Percentiles rank a stretch among this genome's conserved stretches.
phyloP scores from a whole-genome alignment of 2,888 invertebrate species.

The Operophtera brumata region DNA sequence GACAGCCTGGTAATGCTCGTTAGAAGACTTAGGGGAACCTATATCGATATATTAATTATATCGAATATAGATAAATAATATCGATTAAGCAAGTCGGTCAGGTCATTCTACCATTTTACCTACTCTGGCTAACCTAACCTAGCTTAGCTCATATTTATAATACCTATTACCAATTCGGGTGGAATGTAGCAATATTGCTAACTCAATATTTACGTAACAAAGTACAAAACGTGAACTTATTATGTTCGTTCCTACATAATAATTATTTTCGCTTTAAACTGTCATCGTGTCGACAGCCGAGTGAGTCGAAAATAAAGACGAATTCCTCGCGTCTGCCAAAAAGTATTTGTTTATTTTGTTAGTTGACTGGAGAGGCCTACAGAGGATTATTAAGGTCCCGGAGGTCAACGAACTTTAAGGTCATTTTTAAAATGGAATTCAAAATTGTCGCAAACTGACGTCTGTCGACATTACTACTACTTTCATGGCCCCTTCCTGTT shows the following conservation, averaged over 20 bases:
- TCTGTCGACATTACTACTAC: background rate
- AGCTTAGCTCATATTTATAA: too few relatives aligned
- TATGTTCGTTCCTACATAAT: too few relatives aligned
- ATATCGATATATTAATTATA: too few relatives aligned
- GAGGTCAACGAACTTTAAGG: constrained; percentile 25
- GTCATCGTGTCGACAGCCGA: constrained; percentile 42
- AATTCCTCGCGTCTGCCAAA: constrained; percentile 42
- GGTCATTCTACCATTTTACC: too few relatives aligned
- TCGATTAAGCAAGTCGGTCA: too few relatives aligned
- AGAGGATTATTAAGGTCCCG: constrained; percentile 16
- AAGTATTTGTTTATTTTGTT: constrained; percentile 33
- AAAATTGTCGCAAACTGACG: background rate
- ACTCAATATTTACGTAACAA: background rate
- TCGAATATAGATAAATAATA: too few relatives aligned
- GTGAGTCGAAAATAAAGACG: constrained; percentile 50
- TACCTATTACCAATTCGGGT: background rate
- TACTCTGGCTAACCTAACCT: too few relatives aligned
- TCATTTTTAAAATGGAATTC: constrained; percentile 15
- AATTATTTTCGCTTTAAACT: constrained; percentile 31
- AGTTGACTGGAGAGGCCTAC: constrained; percentile 24
- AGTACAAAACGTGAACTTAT: constrained; percentile 6
- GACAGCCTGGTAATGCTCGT: too few relatives aligned
- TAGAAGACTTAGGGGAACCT: too few relatives aligned
- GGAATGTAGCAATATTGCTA: background rate
- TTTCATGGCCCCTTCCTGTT: background rate